phyloP scores from a whole-genome alignment of 23 tunicate species.

The Trididemnum clinides region DNA sequence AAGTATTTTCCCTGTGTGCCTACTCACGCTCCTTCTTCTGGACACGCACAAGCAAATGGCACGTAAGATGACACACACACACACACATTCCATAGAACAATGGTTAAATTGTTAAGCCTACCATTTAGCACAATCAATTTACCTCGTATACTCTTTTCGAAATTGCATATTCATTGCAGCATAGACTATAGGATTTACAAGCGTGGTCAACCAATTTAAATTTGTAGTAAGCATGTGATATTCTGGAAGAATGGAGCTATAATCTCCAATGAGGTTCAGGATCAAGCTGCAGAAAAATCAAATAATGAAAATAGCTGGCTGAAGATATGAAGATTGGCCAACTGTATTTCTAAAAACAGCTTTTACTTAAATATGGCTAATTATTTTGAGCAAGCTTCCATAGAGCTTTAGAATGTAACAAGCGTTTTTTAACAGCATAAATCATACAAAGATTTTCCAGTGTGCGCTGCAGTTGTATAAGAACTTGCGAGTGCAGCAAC shows the following conservation, averaged over 20 bases:
- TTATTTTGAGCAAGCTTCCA: no score
- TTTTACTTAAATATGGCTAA: no score
- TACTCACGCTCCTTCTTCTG: no score
- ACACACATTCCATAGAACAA: background rate
- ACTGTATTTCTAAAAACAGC: no score
- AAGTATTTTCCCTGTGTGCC: no score
- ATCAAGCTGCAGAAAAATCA: conserved; percentile 25
- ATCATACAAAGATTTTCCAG: no score
- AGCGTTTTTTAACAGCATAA: no score
- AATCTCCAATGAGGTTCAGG: conserved; percentile 26
- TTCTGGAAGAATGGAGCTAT: conserved; percentile 23
- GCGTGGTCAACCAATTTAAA: conserved; percentile 40
- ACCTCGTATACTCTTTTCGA: conserved; percentile 53
- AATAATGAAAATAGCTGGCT: background rate
- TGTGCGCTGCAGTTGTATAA: no score
- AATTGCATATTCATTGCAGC: conserved; percentile 64
- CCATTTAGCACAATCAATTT: background rate
- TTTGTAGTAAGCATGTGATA: conserved; percentile 37
- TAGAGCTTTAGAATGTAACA: background rate
- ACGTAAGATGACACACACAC: no score
- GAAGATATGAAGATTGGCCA: no score
- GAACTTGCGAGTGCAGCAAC: no score
- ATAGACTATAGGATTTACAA: conserved; percentile 64
- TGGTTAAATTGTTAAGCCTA: background rate
- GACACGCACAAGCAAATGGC: no score